Base-by-base conservation (phyloP, 2,888 invertebrate species). In the Geophilus truncorum region DNA sequence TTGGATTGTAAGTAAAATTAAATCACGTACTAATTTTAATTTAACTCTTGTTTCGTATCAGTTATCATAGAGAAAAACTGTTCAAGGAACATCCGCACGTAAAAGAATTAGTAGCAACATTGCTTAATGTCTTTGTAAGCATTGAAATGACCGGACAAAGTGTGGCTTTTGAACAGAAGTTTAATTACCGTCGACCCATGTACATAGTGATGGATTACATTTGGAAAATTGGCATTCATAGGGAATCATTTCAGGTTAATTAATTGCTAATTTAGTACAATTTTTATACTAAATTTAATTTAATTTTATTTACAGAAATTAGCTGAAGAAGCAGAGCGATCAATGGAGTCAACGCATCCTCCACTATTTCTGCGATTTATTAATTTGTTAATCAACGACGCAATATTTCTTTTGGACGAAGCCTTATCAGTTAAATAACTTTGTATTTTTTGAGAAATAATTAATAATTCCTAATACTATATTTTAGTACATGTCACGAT, bases 91-190 rank as follows among this genome's bases (percentile, higher is more conserved):
- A 97, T 87, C 92, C 92, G 0, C 92, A 94, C 87, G 84, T 87
- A 10, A 81, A 83, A 7, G 85, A 96, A 90, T 90, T 97, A 81
- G 92, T 94, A 12, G 90, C 91, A 75, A 93, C 92, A 85, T 88
- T 98, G 32, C 88, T 97, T 81, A 92, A 95, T 85, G 96, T 98
- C 9, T 98, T 97, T 87, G 97, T 98, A n/a, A 94, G 94, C 83
- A 98, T 98, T 82, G 97, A 98, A 89, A 95, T 97, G 94, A 97
- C 97, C 0, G 97, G 97, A 0, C 95, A 97, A 86, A 94, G 93
- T 85, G 97, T 97, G 23, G 93, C 95, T 85, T 97, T 97, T 86
- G 97, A 97, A 86, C 96, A 97, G 87, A 98, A 97, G 88, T 98
- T 98, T 87, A 96, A 96, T 87, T 98, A 98, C 86, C 90, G 97